Percentiles rank a stretch among this genome's conserved stretches.
These are phyloP conservation scores for Perodicticus potto DNA, from an alignment of 2,797 vertebrate species.

Conservation along the genomic window DNA sequence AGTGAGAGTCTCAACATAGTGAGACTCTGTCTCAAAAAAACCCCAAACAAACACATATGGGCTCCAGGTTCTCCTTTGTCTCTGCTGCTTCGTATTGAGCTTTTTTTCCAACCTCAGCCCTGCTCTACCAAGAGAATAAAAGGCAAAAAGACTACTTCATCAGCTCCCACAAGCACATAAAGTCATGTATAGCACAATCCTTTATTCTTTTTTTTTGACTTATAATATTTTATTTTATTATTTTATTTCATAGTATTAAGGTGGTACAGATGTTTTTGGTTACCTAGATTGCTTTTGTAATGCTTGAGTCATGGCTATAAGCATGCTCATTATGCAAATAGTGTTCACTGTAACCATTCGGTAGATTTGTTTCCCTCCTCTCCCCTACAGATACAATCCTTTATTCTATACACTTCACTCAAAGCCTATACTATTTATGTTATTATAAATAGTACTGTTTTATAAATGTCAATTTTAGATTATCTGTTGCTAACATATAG, in stretches of 20 bases:
- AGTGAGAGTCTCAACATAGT: no score
- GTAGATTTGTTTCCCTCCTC: no score
- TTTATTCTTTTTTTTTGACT: no score
- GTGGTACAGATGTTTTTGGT: no score
- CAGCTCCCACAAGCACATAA: background rate
- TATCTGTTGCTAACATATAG: background rate
- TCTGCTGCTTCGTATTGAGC: background rate
- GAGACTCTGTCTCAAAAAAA: no score
- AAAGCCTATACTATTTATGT: background rate
- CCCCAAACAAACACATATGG: background rate
- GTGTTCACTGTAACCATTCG: no score
- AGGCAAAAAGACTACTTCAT: background rate
- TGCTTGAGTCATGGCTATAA: no score
- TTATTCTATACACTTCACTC: background rate
- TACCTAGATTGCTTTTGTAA: no score
- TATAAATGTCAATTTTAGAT: constrained; percentile 20
- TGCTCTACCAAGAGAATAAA: background rate
- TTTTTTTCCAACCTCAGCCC: background rate
- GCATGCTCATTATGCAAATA: no score
- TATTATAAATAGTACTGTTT: background rate
- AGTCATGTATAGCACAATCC: background rate
- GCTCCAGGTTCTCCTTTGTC: background rate
- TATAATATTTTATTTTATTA: no score
- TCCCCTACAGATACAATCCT: no score
- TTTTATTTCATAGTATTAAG: no score